phyloP scores from a whole-genome alignment of 2,113 vertebrate genomes.

The Rhegmatorhina hoffmannsi region DNA sequence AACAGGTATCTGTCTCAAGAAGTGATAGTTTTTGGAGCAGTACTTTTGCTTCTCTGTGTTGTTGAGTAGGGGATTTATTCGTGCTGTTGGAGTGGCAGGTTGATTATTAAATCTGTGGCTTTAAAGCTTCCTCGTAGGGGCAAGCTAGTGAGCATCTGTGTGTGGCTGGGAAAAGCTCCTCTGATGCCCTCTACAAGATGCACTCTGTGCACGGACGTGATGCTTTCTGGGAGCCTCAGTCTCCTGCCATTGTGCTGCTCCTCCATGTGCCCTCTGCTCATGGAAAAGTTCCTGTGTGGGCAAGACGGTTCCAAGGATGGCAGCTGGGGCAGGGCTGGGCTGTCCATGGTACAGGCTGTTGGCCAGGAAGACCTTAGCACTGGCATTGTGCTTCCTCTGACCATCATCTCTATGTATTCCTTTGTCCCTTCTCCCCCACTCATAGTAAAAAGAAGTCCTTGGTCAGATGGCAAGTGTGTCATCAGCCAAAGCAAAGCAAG shows the following conservation, averaged over 20 bases:
- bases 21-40: neutral
- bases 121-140: neutral
- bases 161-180: neutral
- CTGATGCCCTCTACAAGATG: neutral
- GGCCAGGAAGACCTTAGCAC: neutral
- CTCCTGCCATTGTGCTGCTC: neutral
- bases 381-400: neutral
- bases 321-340: neutral
- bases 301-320: neutral
- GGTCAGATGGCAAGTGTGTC: neutral
- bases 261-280: accelerated
- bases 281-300: neutral
- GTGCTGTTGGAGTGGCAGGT: neutral
- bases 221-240: accelerated
- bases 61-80: neutral
- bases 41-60: neutral
- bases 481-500: neutral
- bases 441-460: neutral
- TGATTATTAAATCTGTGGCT: neutral
- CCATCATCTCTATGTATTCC: neutral
- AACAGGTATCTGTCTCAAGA: neutral
- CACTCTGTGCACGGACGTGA: neutral
- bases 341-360: neutral
- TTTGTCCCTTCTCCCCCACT: neutral
- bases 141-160: neutral